These are phyloP conservation scores for Panzeria rudis DNA, from an alignment of 2,888 invertebrate species.

Conservation along the genomic window DNA sequence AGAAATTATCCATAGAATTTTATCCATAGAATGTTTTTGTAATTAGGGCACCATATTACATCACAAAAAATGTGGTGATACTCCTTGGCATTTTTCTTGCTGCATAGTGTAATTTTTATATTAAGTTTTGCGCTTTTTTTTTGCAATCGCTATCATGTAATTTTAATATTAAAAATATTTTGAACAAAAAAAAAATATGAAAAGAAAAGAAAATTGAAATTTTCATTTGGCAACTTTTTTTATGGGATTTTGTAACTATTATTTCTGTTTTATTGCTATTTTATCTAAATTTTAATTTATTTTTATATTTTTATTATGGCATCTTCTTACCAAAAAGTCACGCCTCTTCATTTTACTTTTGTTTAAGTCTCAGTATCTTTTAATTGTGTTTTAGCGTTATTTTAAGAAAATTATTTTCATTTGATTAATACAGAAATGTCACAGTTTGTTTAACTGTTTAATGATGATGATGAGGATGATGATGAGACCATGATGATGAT, in stretches of 20 bases:
- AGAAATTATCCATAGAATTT: too few relatives aligned
- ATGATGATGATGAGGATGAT: conserved; percentile 30
- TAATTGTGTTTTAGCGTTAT: conserved; percentile 8
- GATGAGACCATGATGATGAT: background rate
- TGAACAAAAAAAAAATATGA: background rate
- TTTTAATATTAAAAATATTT: background rate
- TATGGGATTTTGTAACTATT: conserved; percentile 9
- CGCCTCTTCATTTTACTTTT: conserved; percentile 18
- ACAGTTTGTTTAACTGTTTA: conserved; percentile 59
- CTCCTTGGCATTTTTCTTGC: too few relatives aligned
- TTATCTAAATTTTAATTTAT: background rate
- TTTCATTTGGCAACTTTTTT: conserved; percentile 6
- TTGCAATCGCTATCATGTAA: background rate
- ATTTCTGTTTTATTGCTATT: background rate
- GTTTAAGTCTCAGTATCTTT: background rate
- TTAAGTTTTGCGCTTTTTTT: background rate
- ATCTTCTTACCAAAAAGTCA: conserved; percentile 2
- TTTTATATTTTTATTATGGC: background rate
- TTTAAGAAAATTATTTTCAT: conserved; percentile 17
- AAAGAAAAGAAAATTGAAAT: conserved; percentile 3
- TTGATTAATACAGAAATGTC: conserved; percentile 50
- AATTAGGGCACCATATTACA: too few relatives aligned
- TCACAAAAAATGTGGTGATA: too few relatives aligned
- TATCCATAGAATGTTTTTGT: too few relatives aligned
- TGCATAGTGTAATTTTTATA: too few relatives aligned